Conservation (phyloP, 2,113 vertebrate species). For the Hemichromis elongatus region DNA sequence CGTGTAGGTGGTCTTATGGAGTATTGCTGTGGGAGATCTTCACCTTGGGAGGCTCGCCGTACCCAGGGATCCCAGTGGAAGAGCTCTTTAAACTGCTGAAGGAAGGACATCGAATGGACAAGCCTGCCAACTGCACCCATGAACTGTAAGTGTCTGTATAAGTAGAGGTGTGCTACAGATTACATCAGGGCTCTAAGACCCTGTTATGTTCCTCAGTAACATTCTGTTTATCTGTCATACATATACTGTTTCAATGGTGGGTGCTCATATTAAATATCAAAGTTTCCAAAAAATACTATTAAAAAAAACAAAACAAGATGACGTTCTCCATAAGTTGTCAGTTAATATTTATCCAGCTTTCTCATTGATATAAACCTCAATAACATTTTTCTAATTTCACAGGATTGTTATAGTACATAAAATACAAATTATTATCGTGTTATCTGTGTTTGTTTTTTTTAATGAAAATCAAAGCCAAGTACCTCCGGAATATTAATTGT, state of each 20-base stretch:
- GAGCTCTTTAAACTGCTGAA: constrained; percentile 98
- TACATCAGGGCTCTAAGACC: background rate
- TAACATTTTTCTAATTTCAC: background rate
- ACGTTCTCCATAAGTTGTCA: too few species aligned
- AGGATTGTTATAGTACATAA: background rate
- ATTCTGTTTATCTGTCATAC: background rate
- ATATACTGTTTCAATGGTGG: background rate
- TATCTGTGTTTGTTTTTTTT: background rate
- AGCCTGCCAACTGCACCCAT: constrained; percentile 94
- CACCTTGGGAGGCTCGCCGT: constrained; percentile 93
- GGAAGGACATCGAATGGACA: constrained; percentile 98
- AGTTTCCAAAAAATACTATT: background rate
- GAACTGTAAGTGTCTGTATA: constrained; percentile 82
- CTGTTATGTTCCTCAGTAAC: background rate
- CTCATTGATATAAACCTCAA: background rate
- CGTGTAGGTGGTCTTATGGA: constrained; percentile 94
- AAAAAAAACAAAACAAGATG: background rate
- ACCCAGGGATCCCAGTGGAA: constrained; percentile 95
- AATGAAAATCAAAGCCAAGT: background rate
- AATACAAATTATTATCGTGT: background rate
- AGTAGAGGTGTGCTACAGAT: background rate
- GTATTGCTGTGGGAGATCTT: constrained; percentile 99
- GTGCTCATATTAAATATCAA: background rate
- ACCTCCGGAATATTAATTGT: background rate
- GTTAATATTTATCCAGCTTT: fast-evolving